These are phyloP conservation scores for Nibea coibor DNA, from an alignment of 2,113 vertebrate species.

Conservation along the genomic window DNA sequence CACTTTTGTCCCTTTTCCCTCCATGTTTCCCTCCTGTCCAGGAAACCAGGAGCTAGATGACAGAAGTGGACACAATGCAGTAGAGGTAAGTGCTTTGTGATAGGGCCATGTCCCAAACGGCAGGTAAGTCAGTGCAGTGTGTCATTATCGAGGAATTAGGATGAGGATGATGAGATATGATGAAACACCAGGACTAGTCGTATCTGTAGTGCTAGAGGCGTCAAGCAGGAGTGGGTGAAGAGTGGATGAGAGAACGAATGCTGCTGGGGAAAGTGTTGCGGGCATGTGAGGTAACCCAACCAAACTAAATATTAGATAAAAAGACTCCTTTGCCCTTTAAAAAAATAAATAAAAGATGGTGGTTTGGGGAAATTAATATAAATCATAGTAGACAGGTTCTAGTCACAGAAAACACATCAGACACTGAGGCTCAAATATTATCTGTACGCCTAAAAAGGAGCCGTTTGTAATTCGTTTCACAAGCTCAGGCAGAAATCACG, in stretches of 20 bases:
- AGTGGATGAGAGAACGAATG: constrained; percentile 61
- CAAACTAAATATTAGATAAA: constrained; percentile 39
- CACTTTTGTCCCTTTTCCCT: constrained; percentile 28
- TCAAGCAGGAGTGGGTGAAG: constrained; percentile 60
- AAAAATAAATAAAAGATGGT: constrained; percentile 9
- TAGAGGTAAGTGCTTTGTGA: constrained; percentile 93
- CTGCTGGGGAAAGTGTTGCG: constrained; percentile 46
- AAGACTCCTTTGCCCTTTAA: background rate
- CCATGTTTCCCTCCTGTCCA: constrained; percentile 54
- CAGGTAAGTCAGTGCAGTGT: constrained; percentile 82
- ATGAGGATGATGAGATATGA: constrained; percentile 21
- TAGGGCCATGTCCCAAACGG: constrained; percentile 57
- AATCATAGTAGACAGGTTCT: constrained; percentile 19
- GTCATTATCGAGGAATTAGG: constrained; percentile 33
- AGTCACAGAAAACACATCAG: constrained; percentile 24
- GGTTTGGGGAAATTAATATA: constrained; percentile 26
- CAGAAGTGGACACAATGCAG: constrained; percentile 88
- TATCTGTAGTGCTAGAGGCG: constrained; percentile 27
- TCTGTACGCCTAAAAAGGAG: constrained; percentile 28
- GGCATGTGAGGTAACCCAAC: constrained; percentile 53
- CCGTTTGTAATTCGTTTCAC: constrained; percentile 49
- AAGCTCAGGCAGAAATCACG: constrained; percentile 36
- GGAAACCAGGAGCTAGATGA: constrained; percentile 91
- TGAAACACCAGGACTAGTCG: constrained; percentile 24
- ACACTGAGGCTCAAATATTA: constrained; percentile 27